Evolutionary conservation across 2,797 vertebrate genomes (phyloP), one percentile per base, ranked within the genome.

Genomic region (Trematomus bernacchii): DNA sequence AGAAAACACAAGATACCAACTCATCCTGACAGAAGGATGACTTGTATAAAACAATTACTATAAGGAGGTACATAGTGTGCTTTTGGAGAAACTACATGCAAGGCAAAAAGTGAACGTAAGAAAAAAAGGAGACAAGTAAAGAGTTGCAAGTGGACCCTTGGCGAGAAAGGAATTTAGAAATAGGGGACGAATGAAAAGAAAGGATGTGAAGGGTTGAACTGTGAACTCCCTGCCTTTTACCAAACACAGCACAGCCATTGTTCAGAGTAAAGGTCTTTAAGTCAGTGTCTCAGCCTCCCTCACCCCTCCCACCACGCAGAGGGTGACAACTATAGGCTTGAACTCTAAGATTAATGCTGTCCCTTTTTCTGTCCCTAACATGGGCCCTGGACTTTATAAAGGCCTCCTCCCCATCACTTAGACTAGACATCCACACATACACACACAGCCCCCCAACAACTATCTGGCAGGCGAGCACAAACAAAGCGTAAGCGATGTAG

Each of bases 391-490:
- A 92, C 89, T 94, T 88, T 92, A 91, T 88, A 94, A 94, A 93
- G 76, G 90, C 93, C 92, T 94, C 93, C 94, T 93, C 95, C 94
- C 93, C 93, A 93, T 92, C 92, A 92, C 88, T 95, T 95, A 95
- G 92, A 89, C 81, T 6, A 71, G 68, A 85, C 84, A 87, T 58
- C 65, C 77, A 76, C 85, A 83, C 76, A 91, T 61, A 84, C 76
- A 84, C 82, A 84, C 72, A 84, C 63, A 80, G 47, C 77, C 65
- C 57, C 46, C 46, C 59, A 83, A 73, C 74, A 64, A 78, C 71
- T 71, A 77, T 73, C 89, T 90, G 89, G 90, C 90, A 89, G 82
- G 73, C 77, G 7, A 85, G 82, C 74, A 78, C 86, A 90, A 88
- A 89, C 84, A 87, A 89, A 83, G 80, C 71, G 55, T 80, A 82